These are phyloP conservation scores for Phaenicophaeus curvirostris DNA, from an alignment of 2,797 vertebrate species.

Conservation along the genomic window DNA sequence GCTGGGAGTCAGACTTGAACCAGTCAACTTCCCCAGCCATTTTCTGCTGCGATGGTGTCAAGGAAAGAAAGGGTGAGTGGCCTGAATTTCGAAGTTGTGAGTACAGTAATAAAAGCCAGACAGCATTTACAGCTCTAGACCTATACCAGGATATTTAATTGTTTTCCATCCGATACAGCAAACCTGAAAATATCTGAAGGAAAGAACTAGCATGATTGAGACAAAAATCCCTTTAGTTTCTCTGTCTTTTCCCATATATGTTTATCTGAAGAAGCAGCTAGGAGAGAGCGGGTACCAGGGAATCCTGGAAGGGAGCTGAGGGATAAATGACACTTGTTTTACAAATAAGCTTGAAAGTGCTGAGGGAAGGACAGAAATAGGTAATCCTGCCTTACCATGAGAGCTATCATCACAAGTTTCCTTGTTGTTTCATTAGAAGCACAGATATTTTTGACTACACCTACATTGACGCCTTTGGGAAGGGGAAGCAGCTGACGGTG, in stretches of 20 bases:
- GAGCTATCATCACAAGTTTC: neutral
- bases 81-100: neutral
- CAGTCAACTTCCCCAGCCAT: conserved; percentile 97
- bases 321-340: neutral
- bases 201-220: neutral
- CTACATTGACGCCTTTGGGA: conserved; percentile 95
- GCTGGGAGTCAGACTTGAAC: conserved; percentile 90
- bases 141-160: neutral
- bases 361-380: neutral
- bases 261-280: neutral
- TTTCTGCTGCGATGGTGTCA: conserved; percentile 97
- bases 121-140: neutral
- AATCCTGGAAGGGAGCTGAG: neutral
- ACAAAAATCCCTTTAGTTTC: neutral
- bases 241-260: neutral
- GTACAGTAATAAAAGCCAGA: neutral
- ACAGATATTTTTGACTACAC: conserved; percentile 93
- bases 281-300: neutral
- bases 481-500: conserved; percentile 92
- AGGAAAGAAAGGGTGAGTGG: conserved; percentile 83
- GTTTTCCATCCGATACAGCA: neutral
- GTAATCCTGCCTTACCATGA: neutral
- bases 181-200: neutral
- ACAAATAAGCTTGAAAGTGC: neutral
- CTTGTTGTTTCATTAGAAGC: conserved; percentile 74